phyloP scores from a whole-genome alignment of 2,113 vertebrate species.

The Ctenodactylus gundi region DNA sequence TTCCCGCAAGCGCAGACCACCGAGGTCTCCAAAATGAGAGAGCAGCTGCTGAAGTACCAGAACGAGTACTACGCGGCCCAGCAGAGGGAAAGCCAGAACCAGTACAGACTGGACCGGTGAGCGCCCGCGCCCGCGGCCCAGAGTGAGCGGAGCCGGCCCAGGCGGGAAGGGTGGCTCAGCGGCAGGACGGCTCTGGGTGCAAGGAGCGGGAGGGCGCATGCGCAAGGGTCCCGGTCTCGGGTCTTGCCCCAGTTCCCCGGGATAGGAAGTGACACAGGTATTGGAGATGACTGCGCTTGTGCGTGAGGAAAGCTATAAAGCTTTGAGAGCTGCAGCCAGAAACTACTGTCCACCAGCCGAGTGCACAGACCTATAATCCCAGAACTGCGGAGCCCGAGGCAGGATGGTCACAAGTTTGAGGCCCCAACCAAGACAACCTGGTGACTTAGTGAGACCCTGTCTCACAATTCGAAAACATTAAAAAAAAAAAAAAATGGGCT shows the following conservation, averaged over 20 bases:
- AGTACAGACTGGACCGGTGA: constrained; percentile 86
- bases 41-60: constrained; percentile 86
- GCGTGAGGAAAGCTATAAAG: not conserved
- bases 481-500: too few species aligned
- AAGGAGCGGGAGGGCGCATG: not conserved
- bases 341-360: not conserved
- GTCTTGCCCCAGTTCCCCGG: not conserved
- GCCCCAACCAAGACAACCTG: too few species aligned
- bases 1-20: constrained; percentile 82
- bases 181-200: not conserved
- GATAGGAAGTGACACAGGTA: not conserved
- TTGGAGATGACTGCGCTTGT: not conserved
- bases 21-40: constrained; percentile 84
- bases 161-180: too few species aligned
- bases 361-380: too few species aligned
- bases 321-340: not conserved
- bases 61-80: constrained; percentile 83
- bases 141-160: too few species aligned
- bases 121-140: too few species aligned
- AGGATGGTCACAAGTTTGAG: too few species aligned
- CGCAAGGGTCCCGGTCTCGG: not conserved
- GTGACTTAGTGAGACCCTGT: too few species aligned
- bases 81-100: constrained; percentile 82
- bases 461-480: too few species aligned
- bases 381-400: too few species aligned